Conservation (phyloP, 1,140 invertebrate genomes). For the Pristionchus pacificus region DNA sequence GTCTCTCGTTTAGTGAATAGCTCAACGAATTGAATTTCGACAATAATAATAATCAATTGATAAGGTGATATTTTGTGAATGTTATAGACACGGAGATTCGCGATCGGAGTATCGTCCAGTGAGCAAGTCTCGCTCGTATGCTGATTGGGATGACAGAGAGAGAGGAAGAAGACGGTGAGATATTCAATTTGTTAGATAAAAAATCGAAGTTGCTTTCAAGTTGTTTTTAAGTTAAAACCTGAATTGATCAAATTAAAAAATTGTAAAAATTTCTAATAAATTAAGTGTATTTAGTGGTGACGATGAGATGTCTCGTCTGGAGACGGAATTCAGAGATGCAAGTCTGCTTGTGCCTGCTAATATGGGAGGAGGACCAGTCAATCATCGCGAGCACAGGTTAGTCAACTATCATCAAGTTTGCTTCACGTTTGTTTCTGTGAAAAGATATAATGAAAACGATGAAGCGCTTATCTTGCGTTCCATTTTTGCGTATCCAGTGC, state of each 20-base stretch:
- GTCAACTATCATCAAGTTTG: no score
- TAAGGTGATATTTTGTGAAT: no score
- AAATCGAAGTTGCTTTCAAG: neutral
- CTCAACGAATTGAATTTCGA: no score
- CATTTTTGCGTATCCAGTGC: neutral
- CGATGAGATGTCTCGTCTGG: conserved; percentile 36
- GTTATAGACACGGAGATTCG: neutral
- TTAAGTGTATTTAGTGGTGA: conserved; percentile 37
- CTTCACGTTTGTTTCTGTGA: neutral
- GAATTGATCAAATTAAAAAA: neutral
- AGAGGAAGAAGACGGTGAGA: conserved; percentile 12
- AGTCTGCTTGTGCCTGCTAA: conserved; percentile 37
- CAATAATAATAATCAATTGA: neutral
- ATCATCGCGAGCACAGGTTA: neutral
- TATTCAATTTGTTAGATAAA: neutral
- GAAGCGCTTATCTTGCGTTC: neutral
- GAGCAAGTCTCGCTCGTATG: conserved; percentile 36
- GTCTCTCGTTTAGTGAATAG: no score
- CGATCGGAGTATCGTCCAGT: conserved; percentile 27
- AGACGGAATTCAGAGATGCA: conserved; percentile 32
- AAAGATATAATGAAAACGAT: neutral
- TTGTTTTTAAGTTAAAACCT: neutral
- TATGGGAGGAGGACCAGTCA: conserved; percentile 37
- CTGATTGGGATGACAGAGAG: conserved; percentile 36
- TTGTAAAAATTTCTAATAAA: no score